Evolutionary conservation across 2,113 vertebrate genomes (phyloP).

Genomic region (Galemys pyrenaicus): DNA sequence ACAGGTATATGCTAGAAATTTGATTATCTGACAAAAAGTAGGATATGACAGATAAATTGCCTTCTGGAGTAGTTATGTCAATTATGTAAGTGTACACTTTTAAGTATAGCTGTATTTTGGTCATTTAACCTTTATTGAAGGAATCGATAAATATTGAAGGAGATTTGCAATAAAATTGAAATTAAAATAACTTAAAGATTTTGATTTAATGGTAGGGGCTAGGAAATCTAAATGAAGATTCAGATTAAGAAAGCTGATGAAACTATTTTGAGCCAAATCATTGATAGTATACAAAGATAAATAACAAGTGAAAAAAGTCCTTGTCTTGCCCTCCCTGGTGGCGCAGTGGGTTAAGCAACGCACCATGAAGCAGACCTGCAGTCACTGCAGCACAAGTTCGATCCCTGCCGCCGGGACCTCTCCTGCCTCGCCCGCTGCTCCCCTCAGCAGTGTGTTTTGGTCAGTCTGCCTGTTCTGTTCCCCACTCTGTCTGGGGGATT

Average conservation of each 20-base stretch:
- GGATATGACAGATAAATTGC: not conserved
- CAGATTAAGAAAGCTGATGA: not conserved
- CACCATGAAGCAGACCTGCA: too few relatives aligned
- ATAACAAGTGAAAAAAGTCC: not conserved
- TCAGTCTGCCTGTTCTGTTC: too few relatives aligned
- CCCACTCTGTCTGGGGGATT: too few relatives aligned
- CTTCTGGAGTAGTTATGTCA: not conserved
- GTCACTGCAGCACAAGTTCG: too few relatives aligned
- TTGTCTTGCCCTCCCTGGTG: too few relatives aligned
- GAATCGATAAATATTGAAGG: not conserved
- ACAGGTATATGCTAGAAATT: not conserved
- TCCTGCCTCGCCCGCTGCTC: too few relatives aligned
- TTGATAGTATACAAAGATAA: not conserved
- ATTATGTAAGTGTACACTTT: not conserved
- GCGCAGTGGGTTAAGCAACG: too few relatives aligned
- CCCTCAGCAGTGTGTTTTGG: too few relatives aligned
- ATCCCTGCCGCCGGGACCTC: too few relatives aligned
- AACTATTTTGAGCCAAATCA: not conserved
- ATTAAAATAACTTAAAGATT: not conserved
- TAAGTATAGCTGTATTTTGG: not conserved
- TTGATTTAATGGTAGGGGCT: slow-evolving; percentile 1
- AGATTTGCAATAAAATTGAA: not conserved
- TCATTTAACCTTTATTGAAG: slow-evolving; percentile 52
- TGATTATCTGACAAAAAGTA: not conserved
- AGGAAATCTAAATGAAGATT: not conserved